Percentiles rank a stretch among this genome's conserved stretches.
These are phyloP conservation scores for Drosophila nannoptera DNA, from an alignment of 1,140 invertebrate genomes.

Conservation along the genomic window DNA sequence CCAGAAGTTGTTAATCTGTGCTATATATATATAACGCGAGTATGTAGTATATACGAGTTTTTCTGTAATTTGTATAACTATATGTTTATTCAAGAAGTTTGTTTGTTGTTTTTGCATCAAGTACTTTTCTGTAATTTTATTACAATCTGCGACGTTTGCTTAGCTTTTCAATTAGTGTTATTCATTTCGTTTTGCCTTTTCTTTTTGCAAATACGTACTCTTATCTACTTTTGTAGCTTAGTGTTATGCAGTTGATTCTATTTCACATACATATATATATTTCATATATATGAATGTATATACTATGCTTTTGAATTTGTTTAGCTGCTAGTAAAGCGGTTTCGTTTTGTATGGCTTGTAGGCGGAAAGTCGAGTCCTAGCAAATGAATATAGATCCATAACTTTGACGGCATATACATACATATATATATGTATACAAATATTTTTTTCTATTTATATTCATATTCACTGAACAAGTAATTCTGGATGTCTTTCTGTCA, in stretches of 20 bases:
- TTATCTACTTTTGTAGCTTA: slow-evolving; percentile 49
- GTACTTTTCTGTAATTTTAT: slow-evolving; percentile 67
- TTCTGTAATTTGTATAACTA: slow-evolving; percentile 26
- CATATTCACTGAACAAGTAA: too few species aligned
- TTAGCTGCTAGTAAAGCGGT: slow-evolving; percentile 39
- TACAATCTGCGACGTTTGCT: slow-evolving; percentile 65
- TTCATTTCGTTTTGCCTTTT: slow-evolving; percentile 23
- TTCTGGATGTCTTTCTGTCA: too few species aligned
- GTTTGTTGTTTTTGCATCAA: slow-evolving; percentile 54
- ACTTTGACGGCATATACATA: background rate
- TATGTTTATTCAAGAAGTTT: slow-evolving; percentile 46
- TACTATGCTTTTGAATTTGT: background rate
- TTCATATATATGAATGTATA: background rate
- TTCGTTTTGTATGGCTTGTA: slow-evolving; percentile 30
- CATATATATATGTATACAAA: background rate
- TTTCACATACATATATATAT: slow-evolving; percentile 22
- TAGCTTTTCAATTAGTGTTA: slow-evolving; percentile 54
- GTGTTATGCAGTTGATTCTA: slow-evolving; percentile 42
- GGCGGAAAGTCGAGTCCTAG: slow-evolving; percentile 17
- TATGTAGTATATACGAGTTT: background rate
- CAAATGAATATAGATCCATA: too few species aligned
- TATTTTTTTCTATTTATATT: background rate
- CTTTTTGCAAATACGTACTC: slow-evolving; percentile 45
- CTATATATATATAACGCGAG: background rate
- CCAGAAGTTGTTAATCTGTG: background rate